phyloP scores from a whole-genome alignment of 2,113 vertebrate species.

The Zootoca vivipara region DNA sequence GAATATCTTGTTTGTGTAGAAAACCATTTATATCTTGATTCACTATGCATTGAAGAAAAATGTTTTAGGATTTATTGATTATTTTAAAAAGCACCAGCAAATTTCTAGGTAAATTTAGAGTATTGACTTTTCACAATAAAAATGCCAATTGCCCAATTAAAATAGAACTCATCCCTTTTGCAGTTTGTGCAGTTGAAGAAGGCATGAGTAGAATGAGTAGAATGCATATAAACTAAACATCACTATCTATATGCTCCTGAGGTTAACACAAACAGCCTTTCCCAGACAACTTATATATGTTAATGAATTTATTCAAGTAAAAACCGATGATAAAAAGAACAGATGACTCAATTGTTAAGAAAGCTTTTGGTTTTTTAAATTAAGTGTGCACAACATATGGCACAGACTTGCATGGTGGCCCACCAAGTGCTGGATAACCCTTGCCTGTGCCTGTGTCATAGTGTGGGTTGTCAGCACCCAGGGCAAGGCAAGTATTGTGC shows the following conservation, averaged over 20 bases:
- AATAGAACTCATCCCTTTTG: neutral
- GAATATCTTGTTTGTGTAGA: slow-evolving; percentile 14
- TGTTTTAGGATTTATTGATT: neutral
- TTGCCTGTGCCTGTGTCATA: neutral
- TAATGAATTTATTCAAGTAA: neutral
- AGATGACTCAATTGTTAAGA: neutral
- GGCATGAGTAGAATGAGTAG: neutral
- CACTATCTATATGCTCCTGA: too few relatives aligned
- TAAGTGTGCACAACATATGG: too few relatives aligned
- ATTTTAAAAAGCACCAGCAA: neutral
- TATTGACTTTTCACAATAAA: neutral
- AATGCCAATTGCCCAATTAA: neutral
- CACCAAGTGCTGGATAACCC: neutral
- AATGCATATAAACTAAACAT: neutral
- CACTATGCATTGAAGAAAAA: slow-evolving; percentile 2
- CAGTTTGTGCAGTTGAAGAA: neutral
- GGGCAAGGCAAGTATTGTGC: too few relatives aligned
- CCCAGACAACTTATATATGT: neutral
- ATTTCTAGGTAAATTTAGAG: neutral
- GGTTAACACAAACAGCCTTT: too few relatives aligned
- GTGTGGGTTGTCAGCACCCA: too few relatives aligned
- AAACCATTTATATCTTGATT: slow-evolving; percentile 8
- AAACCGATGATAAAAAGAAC: neutral
- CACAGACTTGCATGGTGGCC: neutral
- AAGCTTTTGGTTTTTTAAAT: neutral